A percentile compares a stretch with the other conserved stretches of the same genome.
Evolutionary conservation across 2,113 vertebrate species (phyloP).

Genomic region (Myiagra hebetior): DNA sequence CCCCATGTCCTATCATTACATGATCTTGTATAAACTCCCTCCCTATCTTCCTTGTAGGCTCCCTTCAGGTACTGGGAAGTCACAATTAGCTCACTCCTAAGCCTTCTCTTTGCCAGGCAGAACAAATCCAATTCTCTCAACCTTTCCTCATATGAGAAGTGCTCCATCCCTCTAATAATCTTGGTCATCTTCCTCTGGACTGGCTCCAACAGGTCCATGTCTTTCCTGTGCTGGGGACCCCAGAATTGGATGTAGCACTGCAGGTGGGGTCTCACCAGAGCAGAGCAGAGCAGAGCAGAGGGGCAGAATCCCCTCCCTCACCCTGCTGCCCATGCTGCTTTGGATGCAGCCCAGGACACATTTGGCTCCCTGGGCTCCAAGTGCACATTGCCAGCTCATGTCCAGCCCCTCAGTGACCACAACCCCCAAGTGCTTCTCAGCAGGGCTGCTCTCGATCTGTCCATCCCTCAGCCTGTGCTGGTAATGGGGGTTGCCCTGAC

Average conservation of each 20-base stretch:
- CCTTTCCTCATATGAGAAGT: not conserved
- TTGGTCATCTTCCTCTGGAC: too few relatives aligned
- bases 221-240: not conserved
- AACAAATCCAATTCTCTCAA: not conserved
- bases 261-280: not conserved
- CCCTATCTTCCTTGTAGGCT: not conserved
- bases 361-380: not conserved
- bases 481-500: rapidly evolving
- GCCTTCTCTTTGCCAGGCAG: not conserved
- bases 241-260: not conserved
- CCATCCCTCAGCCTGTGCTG: not conserved
- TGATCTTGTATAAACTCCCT: not conserved
- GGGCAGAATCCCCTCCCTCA: not conserved
- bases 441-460: not conserved
- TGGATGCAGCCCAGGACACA: not conserved
- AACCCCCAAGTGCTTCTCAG: not conserved
- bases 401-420: not conserved
- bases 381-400: not conserved
- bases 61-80: not conserved
- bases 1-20: not conserved
- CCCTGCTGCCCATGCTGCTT: rapidly evolving
- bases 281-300: not conserved
- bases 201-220: not conserved
- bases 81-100: not conserved
- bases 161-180: not conserved